A percentile compares a stretch with the other conserved stretches of the same genome.
These are phyloP conservation scores for Argyresthia goedartella DNA, from an alignment of 2,888 invertebrate genomes.

Conservation along the genomic window DNA sequence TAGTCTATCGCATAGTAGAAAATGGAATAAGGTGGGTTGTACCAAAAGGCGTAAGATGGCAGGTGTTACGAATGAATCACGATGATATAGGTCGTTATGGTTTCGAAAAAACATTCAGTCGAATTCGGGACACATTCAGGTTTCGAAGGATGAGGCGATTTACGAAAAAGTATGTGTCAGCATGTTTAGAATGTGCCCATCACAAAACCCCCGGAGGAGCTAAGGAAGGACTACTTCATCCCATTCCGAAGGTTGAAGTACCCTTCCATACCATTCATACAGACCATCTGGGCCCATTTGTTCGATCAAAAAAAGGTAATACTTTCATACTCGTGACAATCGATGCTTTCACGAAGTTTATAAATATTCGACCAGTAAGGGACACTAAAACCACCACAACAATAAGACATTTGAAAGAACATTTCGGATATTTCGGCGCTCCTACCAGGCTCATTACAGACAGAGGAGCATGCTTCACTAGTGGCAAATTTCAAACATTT, in stretches of 20 bases:
- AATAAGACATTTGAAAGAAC: constrained; percentile 7
- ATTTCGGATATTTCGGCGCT: constrained; percentile 9
- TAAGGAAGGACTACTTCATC: constrained; percentile 23
- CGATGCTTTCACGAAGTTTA: constrained; percentile 4
- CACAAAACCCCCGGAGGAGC: constrained; percentile 21
- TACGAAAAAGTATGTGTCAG: no score
- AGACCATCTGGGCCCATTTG: constrained; percentile 6
- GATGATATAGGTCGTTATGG: not conserved
- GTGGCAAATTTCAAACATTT: not conserved
- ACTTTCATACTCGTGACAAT: constrained; percentile 2
- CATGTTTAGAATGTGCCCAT: constrained; percentile 8
- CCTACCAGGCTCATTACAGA: constrained; percentile 12
- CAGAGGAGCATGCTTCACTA: constrained; percentile 10
- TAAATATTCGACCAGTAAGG: constrained; percentile 5
- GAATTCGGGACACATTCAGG: not conserved
- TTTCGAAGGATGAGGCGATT: constrained; percentile 1
- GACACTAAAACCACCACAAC: constrained; percentile 10
- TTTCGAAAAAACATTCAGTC: not conserved
- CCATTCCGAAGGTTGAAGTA: constrained; percentile 6
- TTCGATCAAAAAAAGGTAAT: not conserved
- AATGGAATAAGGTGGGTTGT: constrained; percentile 22
- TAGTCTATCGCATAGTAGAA: not conserved
- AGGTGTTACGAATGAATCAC: not conserved
- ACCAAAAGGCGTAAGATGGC: constrained; percentile 13
- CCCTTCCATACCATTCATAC: constrained; percentile 1